phyloP scores from a whole-genome alignment of 1,140 invertebrate genomes.

The Brachionus rubens region DNA sequence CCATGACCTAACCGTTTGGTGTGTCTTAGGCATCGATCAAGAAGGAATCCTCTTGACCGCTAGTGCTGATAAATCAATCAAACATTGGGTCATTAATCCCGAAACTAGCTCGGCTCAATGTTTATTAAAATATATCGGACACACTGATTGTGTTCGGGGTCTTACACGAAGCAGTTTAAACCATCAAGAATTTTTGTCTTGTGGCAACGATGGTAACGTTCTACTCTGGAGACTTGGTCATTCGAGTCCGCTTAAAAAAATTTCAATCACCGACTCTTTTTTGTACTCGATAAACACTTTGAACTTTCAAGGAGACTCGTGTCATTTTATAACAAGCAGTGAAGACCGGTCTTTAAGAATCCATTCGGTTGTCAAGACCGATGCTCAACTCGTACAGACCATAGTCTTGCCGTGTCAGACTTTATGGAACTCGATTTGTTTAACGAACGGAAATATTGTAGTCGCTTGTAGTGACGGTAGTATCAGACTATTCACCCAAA shows the following conservation, averaged over 20 bases:
- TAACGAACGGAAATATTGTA: slow-evolving; percentile 83
- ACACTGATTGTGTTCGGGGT: slow-evolving; percentile 83
- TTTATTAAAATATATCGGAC: slow-evolving; percentile 64
- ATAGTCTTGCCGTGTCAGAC: slow-evolving; percentile 78
- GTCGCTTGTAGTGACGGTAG: slow-evolving; percentile 79
- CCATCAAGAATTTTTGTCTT: slow-evolving; percentile 74
- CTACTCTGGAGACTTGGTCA: slow-evolving; percentile 74
- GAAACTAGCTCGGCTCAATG: not conserved
- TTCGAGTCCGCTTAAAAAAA: slow-evolving; percentile 67
- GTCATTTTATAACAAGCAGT: slow-evolving; percentile 69
- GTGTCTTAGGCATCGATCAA: not conserved
- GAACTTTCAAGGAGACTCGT: slow-evolving; percentile 60
- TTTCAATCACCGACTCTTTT: slow-evolving; percentile 60
- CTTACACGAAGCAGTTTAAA: slow-evolving; percentile 64
- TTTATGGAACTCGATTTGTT: slow-evolving; percentile 77
- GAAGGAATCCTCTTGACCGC: slow-evolving; percentile 52
- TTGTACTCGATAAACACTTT: slow-evolving; percentile 59
- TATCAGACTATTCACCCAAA: slow-evolving; percentile 76
- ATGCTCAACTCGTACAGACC: slow-evolving; percentile 63
- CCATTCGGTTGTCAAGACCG: slow-evolving; percentile 70
- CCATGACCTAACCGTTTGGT: slow-evolving; percentile 36
- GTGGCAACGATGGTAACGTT: slow-evolving; percentile 80
- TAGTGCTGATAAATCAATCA: slow-evolving; percentile 84
- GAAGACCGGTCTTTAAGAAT: slow-evolving; percentile 83
- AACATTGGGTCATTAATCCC: slow-evolving; percentile 68